A percentile compares a stretch with the other conserved stretches of the same genome.
These are phyloP conservation scores for Temnothorax nylanderi DNA, from an alignment of 1,140 invertebrate species.

Conservation along the genomic window DNA sequence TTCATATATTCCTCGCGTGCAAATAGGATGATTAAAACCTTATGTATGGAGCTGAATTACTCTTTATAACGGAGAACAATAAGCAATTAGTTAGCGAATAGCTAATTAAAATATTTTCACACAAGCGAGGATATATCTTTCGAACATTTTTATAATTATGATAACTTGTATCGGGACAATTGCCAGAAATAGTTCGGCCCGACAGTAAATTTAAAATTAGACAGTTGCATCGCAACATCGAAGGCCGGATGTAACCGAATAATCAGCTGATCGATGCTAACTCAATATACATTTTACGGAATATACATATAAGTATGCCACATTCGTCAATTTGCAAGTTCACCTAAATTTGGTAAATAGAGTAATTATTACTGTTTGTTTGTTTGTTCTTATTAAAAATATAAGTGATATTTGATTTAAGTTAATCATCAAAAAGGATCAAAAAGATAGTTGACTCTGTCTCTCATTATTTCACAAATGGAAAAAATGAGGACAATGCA, in stretches of 20 bases:
- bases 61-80: neutral
- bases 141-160: neutral
- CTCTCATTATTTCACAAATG: neutral
- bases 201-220: neutral
- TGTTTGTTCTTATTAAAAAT: neutral
- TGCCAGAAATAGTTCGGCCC: neutral
- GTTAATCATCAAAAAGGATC: too few species aligned
- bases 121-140: neutral
- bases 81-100: neutral
- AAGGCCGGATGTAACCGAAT: neutral
- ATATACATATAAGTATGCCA: neutral
- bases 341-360: neutral
- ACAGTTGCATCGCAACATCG: neutral
- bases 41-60: neutral
- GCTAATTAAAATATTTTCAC: neutral
- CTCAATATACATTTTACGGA: constrained; percentile 10
- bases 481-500: neutral
- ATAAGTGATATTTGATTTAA: neutral
- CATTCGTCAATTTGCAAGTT: neutral
- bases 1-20: constrained; percentile 16
- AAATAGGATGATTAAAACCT: constrained; percentile 33
- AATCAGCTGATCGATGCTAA: constrained; percentile 52
- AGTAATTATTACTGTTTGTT: neutral
- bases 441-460: neutral
- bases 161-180: neutral